Conservation (phyloP, 2,888 invertebrate species). For the Drosophila pegasa region DNA sequence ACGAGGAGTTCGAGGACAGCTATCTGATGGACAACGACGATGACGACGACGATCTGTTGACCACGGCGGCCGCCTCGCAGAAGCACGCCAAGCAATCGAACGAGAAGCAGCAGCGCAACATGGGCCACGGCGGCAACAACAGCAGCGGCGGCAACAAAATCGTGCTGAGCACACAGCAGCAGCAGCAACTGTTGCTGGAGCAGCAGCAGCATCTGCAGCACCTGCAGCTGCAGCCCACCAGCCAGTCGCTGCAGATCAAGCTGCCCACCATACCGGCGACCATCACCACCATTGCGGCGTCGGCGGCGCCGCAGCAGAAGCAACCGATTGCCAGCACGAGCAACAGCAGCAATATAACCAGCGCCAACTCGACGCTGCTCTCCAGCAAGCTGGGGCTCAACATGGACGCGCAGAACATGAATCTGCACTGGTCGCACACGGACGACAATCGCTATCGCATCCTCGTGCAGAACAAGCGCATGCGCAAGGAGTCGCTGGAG, state of each 20-base stretch:
- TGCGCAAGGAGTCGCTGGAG: constrained; percentile 84
- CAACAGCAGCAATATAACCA: constrained; percentile 38
- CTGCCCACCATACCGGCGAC: constrained; percentile 81
- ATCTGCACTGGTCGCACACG: constrained; percentile 72
- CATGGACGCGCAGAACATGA: constrained; percentile 61
- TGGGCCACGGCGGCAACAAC: constrained; percentile 51
- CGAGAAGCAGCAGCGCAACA: constrained; percentile 57
- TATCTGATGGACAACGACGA: constrained; percentile 81
- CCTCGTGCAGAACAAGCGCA: constrained; percentile 84
- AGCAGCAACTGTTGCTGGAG: constrained; percentile 74
- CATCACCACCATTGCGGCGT: constrained; percentile 70
- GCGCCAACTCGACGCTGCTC: constrained; percentile 61
- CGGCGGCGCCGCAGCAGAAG: constrained; percentile 45
- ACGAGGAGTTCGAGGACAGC: constrained; percentile 83
- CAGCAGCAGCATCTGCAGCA: constrained; percentile 81
- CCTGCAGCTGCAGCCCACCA: constrained; percentile 78
- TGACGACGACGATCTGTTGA: constrained; percentile 81
- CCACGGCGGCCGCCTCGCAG: constrained; percentile 76
- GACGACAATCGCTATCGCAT: constrained; percentile 84
- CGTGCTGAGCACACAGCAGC: constrained; percentile 58
- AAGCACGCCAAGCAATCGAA: constrained; percentile 77
- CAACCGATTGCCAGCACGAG: constrained; percentile 72
- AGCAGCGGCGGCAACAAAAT: constrained; percentile 45
- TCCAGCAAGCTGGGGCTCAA: constrained; percentile 55
- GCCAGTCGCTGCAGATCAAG: constrained; percentile 79